Evolutionary conservation across 2,113 vertebrate species (phyloP).

Genomic region (Austrofundulus limnaeus): DNA sequence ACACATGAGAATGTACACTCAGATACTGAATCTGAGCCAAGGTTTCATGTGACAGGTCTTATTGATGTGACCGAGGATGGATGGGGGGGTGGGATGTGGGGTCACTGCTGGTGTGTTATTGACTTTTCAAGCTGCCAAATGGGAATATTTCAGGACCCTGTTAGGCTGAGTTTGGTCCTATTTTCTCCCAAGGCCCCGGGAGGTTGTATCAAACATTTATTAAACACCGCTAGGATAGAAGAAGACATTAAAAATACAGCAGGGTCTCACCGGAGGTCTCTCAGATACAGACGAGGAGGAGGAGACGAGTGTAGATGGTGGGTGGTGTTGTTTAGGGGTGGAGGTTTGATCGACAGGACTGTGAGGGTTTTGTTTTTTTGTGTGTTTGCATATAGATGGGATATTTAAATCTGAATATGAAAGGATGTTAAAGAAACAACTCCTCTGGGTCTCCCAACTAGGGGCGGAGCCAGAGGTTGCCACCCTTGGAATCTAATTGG

Average conservation of each 20-base stretch:
- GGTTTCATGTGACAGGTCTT: conserved; percentile 21
- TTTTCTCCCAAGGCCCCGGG: conserved; percentile 36
- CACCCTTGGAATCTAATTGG: too few relatives aligned
- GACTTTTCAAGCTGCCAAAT: conserved; percentile 41
- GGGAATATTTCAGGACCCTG: conserved; percentile 61
- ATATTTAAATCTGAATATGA: conserved; percentile 12
- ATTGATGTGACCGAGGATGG: conserved; percentile 29
- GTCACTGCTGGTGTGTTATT: conserved; percentile 43
- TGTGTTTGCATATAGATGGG: neutral
- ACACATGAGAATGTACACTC: neutral
- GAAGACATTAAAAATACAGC: conserved; percentile 70
- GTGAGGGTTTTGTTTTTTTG: neutral
- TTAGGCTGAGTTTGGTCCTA: conserved; percentile 28
- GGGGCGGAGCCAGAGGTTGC: too few relatives aligned
- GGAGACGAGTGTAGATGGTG: neutral
- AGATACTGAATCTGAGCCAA: neutral
- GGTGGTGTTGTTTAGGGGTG: neutral
- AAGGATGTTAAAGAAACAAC: conserved; percentile 49
- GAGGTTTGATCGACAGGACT: conserved; percentile 8
- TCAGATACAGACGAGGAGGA: conserved; percentile 14
- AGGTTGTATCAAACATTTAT: conserved; percentile 74
- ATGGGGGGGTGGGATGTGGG: conserved; percentile 17
- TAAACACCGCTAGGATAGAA: conserved; percentile 52
- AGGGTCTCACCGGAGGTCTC: conserved; percentile 39
- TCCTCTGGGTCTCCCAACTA: conserved; percentile 9